These are phyloP conservation scores for Anguilla pacifica DNA, from an alignment of 2,797 vertebrate species.

Conservation along the genomic window DNA sequence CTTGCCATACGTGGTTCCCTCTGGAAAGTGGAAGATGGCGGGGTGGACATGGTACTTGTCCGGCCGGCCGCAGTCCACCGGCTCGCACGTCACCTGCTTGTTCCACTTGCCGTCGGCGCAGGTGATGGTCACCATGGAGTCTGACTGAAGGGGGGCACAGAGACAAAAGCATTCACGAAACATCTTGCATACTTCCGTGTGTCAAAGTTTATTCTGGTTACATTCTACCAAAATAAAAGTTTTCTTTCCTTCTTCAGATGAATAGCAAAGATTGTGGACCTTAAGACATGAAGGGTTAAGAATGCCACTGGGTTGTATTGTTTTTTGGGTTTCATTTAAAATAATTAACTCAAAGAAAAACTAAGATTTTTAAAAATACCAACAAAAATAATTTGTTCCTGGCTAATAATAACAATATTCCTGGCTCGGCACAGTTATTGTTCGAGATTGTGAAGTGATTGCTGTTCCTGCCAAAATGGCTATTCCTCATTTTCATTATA, in stretches of 20 bases:
- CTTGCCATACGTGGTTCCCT: slow-evolving; percentile 92
- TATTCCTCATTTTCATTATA: background rate
- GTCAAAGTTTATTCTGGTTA: background rate
- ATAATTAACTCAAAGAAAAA: background rate
- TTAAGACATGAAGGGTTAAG: background rate
- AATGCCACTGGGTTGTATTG: background rate
- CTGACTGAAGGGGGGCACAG: slow-evolving; percentile 67
- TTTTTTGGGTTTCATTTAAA: background rate
- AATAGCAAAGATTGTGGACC: background rate
- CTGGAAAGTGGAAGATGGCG: slow-evolving; percentile 85
- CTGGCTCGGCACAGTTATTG: background rate
- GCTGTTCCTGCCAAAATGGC: background rate
- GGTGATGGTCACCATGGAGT: slow-evolving; percentile 83
- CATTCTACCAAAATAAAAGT: background rate
- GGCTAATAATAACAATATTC: background rate
- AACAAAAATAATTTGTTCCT: background rate
- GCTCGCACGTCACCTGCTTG: slow-evolving; percentile 90
- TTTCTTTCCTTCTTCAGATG: background rate
- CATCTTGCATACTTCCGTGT: background rate
- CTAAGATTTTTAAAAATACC: background rate
- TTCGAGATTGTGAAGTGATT: background rate
- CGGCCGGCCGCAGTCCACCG: slow-evolving; percentile 90
- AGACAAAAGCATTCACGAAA: background rate
- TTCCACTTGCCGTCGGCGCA: slow-evolving; percentile 95
- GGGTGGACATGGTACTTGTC: slow-evolving; percentile 94